phyloP scores from a whole-genome alignment of 2,797 vertebrate species.

The Sebastes taczanowskii region DNA sequence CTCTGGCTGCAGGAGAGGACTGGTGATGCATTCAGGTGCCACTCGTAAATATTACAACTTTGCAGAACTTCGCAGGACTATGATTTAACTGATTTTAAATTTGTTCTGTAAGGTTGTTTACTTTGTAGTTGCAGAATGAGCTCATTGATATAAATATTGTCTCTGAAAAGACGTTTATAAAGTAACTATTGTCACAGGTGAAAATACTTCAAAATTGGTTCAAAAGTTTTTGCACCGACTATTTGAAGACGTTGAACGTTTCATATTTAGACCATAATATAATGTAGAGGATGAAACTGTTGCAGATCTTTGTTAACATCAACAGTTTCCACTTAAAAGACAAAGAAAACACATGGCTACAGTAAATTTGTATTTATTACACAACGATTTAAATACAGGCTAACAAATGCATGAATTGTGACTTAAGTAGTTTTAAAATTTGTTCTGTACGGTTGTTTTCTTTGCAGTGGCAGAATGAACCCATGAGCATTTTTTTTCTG shows the following conservation, averaged over 20 bases:
- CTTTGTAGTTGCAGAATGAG: not conserved
- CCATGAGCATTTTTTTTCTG: no score
- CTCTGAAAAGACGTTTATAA: not conserved
- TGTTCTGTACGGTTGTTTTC: not conserved
- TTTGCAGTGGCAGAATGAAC: not conserved
- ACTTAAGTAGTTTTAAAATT: not conserved
- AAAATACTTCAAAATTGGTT: not conserved
- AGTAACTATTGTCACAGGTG: not conserved
- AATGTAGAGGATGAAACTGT: no score
- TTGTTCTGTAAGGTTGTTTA: not conserved
- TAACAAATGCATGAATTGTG: no score
- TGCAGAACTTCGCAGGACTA: not conserved
- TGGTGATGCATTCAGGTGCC: slow-evolving; percentile 27
- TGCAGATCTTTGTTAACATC: no score
- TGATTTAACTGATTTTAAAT: not conserved
- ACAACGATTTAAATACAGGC: no score
- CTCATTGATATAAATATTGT: no score
- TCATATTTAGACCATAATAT: no score
- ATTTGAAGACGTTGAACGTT: no score
- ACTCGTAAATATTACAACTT: slow-evolving; percentile 17
- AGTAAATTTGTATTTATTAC: no score
- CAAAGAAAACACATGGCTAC: no score
- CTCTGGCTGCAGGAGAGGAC: not conserved
- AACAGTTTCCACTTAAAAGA: no score
- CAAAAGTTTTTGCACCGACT: not conserved